These are phyloP conservation scores for Dendroctonus valens DNA, from an alignment of 1,140 invertebrate species.

Conservation along the genomic window DNA sequence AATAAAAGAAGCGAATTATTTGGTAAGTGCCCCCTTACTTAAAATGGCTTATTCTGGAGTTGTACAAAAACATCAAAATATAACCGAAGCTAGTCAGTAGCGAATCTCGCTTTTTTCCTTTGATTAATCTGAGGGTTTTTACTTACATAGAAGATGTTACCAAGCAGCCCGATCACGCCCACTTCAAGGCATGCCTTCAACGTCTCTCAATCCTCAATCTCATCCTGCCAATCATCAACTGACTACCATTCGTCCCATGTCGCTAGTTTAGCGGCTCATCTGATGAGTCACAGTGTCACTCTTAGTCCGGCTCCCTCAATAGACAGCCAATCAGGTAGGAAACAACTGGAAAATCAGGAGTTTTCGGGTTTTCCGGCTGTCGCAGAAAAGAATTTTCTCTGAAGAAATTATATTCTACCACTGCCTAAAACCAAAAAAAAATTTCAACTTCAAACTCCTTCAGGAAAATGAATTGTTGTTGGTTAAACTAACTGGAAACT, in stretches of 20 bases:
- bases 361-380: too few relatives aligned
- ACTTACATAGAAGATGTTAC: slow-evolving; percentile 64
- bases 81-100: too few relatives aligned
- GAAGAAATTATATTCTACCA: not conserved
- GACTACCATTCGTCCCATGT: slow-evolving; percentile 61
- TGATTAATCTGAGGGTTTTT: not conserved
- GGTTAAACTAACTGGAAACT: too few relatives aligned
- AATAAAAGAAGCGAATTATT: slow-evolving; percentile 72
- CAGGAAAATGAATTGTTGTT: too few relatives aligned
- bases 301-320: slow-evolving; percentile 85
- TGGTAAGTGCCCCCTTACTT: slow-evolving; percentile 42
- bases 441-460: too few relatives aligned
- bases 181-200: slow-evolving; percentile 75
- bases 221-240: slow-evolving; percentile 66
- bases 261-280: slow-evolving; percentile 63
- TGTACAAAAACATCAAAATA: too few relatives aligned
- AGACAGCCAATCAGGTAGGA: slow-evolving; percentile 71
- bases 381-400: too few relatives aligned
- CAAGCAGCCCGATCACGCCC: slow-evolving; percentile 81
- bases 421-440: too few relatives aligned
- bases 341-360: too few relatives aligned
- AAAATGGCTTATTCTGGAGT: not conserved
- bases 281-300: slow-evolving; percentile 79
- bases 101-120: not conserved
- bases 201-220: too few relatives aligned